Base-by-base conservation (phyloP, 1,140 invertebrate genomes). In the Hestina assimilis region DNA sequence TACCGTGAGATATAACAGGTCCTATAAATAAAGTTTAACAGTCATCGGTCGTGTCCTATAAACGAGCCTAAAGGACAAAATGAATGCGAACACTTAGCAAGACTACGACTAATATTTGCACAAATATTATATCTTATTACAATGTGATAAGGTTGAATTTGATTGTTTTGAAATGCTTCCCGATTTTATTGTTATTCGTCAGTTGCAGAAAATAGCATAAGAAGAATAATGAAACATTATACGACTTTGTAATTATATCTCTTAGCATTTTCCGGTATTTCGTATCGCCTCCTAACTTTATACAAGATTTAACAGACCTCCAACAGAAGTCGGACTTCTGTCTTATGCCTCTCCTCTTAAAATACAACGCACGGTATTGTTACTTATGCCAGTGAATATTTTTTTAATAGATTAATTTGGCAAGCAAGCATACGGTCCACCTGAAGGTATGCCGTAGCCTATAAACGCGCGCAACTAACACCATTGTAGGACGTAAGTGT, bases 181-280 rank as follows among this genome's bases (percentile, higher is more conserved):
- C 14, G 31, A 38, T 50, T 50, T 5, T 35, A 38, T 50, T 50
- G 11, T 38, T 6, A 24, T 50, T 50, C 14, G 46, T 50, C 20
- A 50, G 31, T 21, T 48, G 46, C 14, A 12, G 31, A 35, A 33
- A 35, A 46, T 46, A 31, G 26, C n/a, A 15, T 11, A 31, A 31
- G 17, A 12, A 15, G 9, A 9, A 1, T 9, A 3, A 9, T 5
- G 9, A 26, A 1, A 4, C 9, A 26, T 9, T 26, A 26, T 26
- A 26, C 6, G 24, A 26, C 24, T 2, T 26, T 26, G 6, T 26
- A 26, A 2, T 7, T 4, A 2, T 24, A n/a, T n/a, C n/a, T n/a
- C n/a, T n/a, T n/a, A n/a, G n/a, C n/a, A n/a, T n/a, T n/a, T n/a
- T n/a, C n/a, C n/a, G n/a, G n/a, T n/a, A n/a, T n/a, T n/a, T n/a